These are phyloP conservation scores for Sarcophaga bullata DNA, from an alignment of 1,140 invertebrate genomes.

Conservation along the genomic window DNA sequence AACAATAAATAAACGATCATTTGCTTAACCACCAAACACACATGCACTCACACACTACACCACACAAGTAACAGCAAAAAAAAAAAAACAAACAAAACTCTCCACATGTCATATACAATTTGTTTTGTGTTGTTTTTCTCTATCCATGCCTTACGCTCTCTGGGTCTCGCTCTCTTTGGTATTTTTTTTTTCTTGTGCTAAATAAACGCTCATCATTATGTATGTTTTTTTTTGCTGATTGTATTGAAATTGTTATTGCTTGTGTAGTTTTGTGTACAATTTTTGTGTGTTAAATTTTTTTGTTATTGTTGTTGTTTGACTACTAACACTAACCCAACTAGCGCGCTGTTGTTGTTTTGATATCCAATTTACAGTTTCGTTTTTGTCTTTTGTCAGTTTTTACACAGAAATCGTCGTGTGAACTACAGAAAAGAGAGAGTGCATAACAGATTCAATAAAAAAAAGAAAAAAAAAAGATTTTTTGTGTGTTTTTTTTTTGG, in stretches of 20 bases:
- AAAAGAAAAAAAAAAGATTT: background rate
- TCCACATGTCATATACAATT: no score
- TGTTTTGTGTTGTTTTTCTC: background rate
- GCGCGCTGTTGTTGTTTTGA: conserved; percentile 29
- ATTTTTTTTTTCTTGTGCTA: background rate
- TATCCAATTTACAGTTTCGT: conserved; percentile 40
- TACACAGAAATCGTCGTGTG: conserved; percentile 38
- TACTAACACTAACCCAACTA: background rate
- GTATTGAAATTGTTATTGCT: background rate
- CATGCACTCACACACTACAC: no score
- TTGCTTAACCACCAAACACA: background rate
- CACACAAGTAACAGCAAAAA: no score
- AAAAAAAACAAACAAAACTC: no score
- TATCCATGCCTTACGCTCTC: background rate
- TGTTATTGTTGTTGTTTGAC: background rate
- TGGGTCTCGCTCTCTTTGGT: background rate
- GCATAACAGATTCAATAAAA: background rate
- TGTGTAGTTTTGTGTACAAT: conserved; percentile 9
- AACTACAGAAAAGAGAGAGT: conserved; percentile 10
- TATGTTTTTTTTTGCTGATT: conserved; percentile 1
- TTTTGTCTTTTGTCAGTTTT: conserved; percentile 32
- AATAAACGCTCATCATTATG: background rate
- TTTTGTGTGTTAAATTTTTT: background rate
- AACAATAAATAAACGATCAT: background rate
- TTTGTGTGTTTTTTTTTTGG: background rate